Evolutionary conservation across 64 coral and sea anemone species (phyloP).

Genomic region (Orbicella faveolata): DNA sequence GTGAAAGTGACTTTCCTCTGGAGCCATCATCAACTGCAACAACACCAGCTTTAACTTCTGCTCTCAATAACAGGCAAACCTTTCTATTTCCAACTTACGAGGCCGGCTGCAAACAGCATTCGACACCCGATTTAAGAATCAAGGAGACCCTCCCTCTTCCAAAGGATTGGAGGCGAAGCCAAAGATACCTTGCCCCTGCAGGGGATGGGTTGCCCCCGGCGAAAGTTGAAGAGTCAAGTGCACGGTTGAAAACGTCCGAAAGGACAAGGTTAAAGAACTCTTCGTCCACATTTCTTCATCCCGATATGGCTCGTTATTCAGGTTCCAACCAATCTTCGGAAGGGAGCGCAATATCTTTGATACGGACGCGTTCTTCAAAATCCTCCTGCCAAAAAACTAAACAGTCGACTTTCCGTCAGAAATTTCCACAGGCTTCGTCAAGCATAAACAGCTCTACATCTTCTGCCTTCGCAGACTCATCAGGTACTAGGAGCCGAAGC

Average conservation of each 20-base stretch:
- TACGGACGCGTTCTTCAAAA: neutral
- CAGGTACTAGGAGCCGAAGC: neutral
- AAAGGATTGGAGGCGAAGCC: neutral
- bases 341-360: neutral
- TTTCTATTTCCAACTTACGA: neutral
- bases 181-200: too few relatives aligned
- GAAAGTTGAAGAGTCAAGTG: neutral
- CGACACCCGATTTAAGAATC: slow-evolving; percentile 10
- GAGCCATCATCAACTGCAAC: neutral
- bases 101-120: neutral
- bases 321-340: neutral
- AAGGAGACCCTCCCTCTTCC: neutral
- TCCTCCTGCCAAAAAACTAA: neutral
- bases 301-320: neutral
- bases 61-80: neutral
- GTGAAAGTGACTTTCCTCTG: neutral
- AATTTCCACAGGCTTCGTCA: neutral
- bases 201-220: neutral
- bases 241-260: neutral
- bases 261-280: neutral
- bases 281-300: slow-evolving; percentile 18
- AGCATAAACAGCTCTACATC: slow-evolving; percentile 1
- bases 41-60: neutral
- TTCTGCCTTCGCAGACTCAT: neutral
- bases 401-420: neutral